A percentile compares a stretch with the other conserved stretches of the same genome.
Evolutionary conservation across 2,888 invertebrate genomes (phyloP).

Genomic region (Cosmopolites sordidus): DNA sequence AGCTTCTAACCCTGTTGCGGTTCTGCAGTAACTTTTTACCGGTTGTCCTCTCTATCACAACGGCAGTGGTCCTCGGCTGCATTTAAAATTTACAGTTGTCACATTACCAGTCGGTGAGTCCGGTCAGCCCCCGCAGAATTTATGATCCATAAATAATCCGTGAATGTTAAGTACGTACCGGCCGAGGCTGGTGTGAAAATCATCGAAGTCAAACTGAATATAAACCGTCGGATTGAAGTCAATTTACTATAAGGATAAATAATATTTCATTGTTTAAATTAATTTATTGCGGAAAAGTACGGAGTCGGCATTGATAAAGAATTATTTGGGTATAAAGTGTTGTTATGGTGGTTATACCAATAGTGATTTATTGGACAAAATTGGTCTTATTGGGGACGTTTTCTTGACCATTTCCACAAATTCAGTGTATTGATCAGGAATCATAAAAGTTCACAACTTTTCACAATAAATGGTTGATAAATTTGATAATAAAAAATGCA

Average conservation of each 20-base stretch:
- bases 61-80: constrained; percentile 34
- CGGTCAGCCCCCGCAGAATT: constrained; percentile 28
- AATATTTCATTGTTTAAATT: neutral
- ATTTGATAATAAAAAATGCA: too few species aligned
- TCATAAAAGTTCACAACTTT: too few species aligned
- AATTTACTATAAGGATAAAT: neutral
- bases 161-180: constrained; percentile 35
- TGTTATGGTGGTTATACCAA: neutral
- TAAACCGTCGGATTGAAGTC: constrained; percentile 1
- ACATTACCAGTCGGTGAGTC: constrained; percentile 35
- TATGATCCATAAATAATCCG: constrained; percentile 37
- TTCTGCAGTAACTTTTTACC: too few species aligned
- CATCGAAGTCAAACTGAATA: constrained; percentile 2
- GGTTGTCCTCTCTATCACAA: constrained; percentile 12
- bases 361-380: neutral
- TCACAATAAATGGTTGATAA: too few species aligned
- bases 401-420: too few species aligned
- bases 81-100: constrained; percentile 40
- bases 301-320: neutral
- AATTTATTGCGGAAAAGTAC: neutral
- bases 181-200: constrained; percentile 2
- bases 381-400: too few species aligned
- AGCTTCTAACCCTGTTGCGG: too few species aligned
- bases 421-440: too few species aligned
- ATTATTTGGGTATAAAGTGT: neutral